These are phyloP conservation scores for Silurus meridionalis DNA, from an alignment of 2,113 vertebrate species.

Conservation along the genomic window DNA sequence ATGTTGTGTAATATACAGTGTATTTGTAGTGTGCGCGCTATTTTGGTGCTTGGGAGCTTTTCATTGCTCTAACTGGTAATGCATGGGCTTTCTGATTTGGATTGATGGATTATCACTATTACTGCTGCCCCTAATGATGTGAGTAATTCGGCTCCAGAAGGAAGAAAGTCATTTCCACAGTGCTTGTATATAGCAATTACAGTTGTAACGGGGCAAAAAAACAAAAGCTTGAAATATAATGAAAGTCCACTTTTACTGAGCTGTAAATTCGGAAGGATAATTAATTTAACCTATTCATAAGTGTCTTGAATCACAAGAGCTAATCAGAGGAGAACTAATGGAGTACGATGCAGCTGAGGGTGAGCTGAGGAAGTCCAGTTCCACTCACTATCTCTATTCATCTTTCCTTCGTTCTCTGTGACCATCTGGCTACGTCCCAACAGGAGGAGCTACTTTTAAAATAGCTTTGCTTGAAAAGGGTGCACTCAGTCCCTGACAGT, in stretches of 20 bases:
- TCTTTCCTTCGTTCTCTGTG: slow-evolving; percentile 13
- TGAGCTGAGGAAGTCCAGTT: neutral
- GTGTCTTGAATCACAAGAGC: neutral
- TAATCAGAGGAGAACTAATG: neutral
- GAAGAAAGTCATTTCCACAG: neutral
- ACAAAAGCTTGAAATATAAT: neutral
- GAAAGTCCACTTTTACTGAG: neutral
- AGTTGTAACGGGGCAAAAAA: neutral
- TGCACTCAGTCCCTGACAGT: slow-evolving; percentile 17
- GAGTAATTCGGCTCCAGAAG: neutral
- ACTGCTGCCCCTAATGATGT: slow-evolving; percentile 12
- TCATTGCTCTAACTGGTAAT: neutral
- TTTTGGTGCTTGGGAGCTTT: neutral
- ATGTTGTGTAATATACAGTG: neutral
- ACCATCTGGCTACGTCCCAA: slow-evolving; percentile 46
- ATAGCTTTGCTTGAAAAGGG: slow-evolving; percentile 28
- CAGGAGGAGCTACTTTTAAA: slow-evolving; percentile 38
- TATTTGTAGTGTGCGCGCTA: neutral
- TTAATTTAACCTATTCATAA: slow-evolving; percentile 9
- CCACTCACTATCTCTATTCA: neutral
- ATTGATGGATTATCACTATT: slow-evolving; percentile 4
- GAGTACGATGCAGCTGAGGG: slow-evolving; percentile 31
- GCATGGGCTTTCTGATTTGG: slow-evolving; percentile 3
- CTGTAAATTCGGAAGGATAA: slow-evolving; percentile 19
- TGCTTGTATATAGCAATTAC: neutral